Evolutionary conservation across 2,888 invertebrate genomes (phyloP).

Genomic region (Malacosoma neustria): DNA sequence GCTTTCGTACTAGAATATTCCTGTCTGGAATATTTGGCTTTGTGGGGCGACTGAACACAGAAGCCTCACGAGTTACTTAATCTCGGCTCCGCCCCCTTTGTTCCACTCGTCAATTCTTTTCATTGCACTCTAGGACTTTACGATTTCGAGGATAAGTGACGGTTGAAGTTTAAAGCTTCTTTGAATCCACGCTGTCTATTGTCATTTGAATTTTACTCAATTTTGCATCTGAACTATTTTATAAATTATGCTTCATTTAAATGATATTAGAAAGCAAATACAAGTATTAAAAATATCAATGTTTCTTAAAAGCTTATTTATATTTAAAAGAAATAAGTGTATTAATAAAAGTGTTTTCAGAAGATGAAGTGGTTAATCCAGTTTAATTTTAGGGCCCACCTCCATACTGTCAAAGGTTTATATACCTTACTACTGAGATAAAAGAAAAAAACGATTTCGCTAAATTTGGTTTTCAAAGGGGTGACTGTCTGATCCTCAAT

Average conservation of each 20-base stretch:
- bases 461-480: too few species aligned
- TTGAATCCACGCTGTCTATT: neutral
- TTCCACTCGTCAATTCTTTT: conserved; percentile 55
- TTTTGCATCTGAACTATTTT: too few species aligned
- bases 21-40: conserved; percentile 52
- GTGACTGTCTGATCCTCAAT: too few species aligned
- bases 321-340: conserved; percentile 6
- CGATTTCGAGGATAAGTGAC: neutral
- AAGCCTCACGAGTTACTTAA: conserved; percentile 59
- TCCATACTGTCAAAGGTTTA: too few species aligned
- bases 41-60: conserved; percentile 41
- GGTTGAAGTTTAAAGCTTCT: too few species aligned
- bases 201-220: neutral
- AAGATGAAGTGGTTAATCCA: neutral
- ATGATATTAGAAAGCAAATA: too few species aligned
- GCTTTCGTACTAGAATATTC: too few species aligned
- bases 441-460: too few species aligned
- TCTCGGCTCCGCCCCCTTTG: conserved; percentile 48
- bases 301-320: too few species aligned
- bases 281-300: too few species aligned
- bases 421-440: too few species aligned
- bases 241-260: too few species aligned
- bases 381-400: conserved; percentile 20
- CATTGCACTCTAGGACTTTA: neutral
- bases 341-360: neutral